Percentiles rank a stretch among this genome's conserved stretches.
phyloP scores from a whole-genome alignment of 2,113 vertebrate species.

The Salvator merianae region DNA sequence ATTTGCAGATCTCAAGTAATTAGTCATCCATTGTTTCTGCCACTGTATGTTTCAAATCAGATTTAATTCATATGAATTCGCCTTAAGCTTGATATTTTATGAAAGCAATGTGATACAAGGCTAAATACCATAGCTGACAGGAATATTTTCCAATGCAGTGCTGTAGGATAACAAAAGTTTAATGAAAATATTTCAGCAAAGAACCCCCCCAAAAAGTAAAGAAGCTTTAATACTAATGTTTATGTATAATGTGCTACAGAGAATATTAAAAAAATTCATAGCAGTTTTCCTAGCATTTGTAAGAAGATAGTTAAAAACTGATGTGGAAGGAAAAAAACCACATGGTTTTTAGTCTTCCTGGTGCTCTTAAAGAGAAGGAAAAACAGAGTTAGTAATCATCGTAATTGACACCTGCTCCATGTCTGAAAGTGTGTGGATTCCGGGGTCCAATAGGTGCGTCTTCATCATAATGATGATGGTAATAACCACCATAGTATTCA shows the following conservation, averaged over 20 bases:
- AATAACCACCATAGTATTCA: conserved; percentile 80
- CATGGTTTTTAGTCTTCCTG: neutral
- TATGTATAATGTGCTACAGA: conserved; percentile 46
- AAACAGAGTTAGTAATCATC: conserved; percentile 82
- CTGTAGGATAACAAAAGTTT: neutral
- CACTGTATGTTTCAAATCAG: neutral
- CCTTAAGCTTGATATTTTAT: neutral
- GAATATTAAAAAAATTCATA: conserved; percentile 8
- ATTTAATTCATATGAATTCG: neutral
- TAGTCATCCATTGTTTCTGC: neutral
- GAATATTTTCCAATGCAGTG: neutral
- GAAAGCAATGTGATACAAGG: neutral
- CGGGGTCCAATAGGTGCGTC: conserved; percentile 84
- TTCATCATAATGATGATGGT: conserved; percentile 92
- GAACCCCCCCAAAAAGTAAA: conserved; percentile 9
- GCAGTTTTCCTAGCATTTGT: neutral
- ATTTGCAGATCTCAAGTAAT: neutral
- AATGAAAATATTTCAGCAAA: neutral
- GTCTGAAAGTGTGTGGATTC: conserved; percentile 76
- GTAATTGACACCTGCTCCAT: conserved; percentile 90
- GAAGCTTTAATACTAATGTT: conserved; percentile 65
- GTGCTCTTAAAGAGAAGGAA: fast-evolving
- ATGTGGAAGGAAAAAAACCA: neutral
- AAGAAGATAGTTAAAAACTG: neutral
- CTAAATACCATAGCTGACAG: neutral